Conservation (phyloP, 2,888 invertebrate genomes). For the Pristionchus mayeri region DNA sequence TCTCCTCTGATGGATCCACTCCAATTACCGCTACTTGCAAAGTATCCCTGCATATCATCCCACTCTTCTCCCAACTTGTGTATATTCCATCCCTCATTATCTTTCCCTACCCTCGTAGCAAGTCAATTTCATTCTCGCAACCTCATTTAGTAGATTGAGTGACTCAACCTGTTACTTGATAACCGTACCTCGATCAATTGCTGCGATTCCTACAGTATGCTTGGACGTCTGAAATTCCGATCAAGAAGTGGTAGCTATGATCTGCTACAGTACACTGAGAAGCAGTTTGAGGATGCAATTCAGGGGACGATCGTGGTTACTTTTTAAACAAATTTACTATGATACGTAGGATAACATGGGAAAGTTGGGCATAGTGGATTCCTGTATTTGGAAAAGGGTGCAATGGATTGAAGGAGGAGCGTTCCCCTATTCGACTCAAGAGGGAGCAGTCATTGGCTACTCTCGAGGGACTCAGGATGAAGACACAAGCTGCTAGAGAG, state of each 20-base stretch:
- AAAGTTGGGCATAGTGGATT: no score
- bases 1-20: conserved; percentile 19
- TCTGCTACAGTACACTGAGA: conserved; percentile 28
- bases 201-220: not conserved
- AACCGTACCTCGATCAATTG: not conserved
- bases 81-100: not conserved
- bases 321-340: no score
- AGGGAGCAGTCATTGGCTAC: conserved; percentile 73
- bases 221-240: conserved; percentile 23
- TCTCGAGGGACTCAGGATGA: conserved; percentile 61
- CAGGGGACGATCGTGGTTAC: not conserved
- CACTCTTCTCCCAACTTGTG: not conserved
- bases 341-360: no score
- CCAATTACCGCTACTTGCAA: conserved; percentile 1
- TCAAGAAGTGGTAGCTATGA: conserved; percentile 45
- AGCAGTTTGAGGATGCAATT: not conserved
- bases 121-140: not conserved
- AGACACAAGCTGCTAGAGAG: conserved; percentile 71
- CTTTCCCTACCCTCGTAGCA: not conserved
- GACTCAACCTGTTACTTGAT: not conserved
- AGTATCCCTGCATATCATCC: no score
- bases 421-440: conserved; percentile 63
- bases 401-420: conserved; percentile 20
- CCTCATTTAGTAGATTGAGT: not conserved
- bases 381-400: not conserved